Evolutionary conservation across 2,888 invertebrate genomes (phyloP).

Genomic region (Phyllotreta striolata): DNA sequence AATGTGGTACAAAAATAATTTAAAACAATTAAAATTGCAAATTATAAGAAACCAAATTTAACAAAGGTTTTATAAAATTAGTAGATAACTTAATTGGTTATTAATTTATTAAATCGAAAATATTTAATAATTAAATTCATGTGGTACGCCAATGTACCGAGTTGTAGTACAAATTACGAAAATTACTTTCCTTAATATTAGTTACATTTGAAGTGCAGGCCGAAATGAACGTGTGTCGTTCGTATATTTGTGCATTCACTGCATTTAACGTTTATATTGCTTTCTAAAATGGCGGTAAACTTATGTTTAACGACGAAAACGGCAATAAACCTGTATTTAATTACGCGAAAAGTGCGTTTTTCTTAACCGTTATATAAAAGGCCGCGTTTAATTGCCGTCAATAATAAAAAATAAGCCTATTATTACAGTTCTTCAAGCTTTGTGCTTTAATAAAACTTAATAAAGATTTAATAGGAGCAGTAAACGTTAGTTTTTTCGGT

Average conservation of each 20-base stretch:
- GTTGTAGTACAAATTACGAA: slow-evolving; percentile 15
- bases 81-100: too few relatives aligned
- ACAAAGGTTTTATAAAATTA: too few relatives aligned
- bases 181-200: slow-evolving; percentile 32
- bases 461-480: slow-evolving; percentile 7
- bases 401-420: slow-evolving; percentile 22
- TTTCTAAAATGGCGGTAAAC: slow-evolving; percentile 35
- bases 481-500: slow-evolving; percentile 16
- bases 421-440: slow-evolving; percentile 2
- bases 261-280: slow-evolving; percentile 33
- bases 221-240: slow-evolving; percentile 17
- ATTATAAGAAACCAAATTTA: too few relatives aligned
- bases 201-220: slow-evolving; percentile 33
- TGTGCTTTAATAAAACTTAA: slow-evolving; percentile 13
- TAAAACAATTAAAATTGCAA: too few relatives aligned
- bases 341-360: slow-evolving; percentile 32
- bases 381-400: slow-evolving; percentile 21
- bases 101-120: too few relatives aligned
- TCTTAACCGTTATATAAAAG: slow-evolving; percentile 23
- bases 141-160: slow-evolving; percentile 15
- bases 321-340: slow-evolving; percentile 31
- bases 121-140: neutral
- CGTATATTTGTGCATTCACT: slow-evolving; percentile 10
- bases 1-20: neutral
- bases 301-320: slow-evolving; percentile 28